Percentiles rank a stretch among this genome's conserved stretches.
These are phyloP conservation scores for Micrasema minimum DNA, from an alignment of 1,140 invertebrate genomes.

Conservation along the genomic window DNA sequence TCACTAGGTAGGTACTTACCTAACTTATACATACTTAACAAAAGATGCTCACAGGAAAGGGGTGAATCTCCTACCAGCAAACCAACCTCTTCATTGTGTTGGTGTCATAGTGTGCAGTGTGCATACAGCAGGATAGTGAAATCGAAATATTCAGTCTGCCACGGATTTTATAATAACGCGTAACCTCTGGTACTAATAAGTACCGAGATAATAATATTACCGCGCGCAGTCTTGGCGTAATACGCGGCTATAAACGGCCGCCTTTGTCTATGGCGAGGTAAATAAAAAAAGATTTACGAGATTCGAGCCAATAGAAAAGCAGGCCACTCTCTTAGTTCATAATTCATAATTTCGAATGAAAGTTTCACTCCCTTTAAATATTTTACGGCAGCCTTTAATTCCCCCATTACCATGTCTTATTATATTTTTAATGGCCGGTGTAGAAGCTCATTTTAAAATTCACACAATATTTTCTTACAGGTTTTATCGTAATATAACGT, in stretches of 20 bases:
- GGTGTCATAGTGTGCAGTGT: no score
- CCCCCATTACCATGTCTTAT: conserved; percentile 26
- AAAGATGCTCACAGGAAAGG: no score
- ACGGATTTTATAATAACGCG: no score
- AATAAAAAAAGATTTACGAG: conserved; percentile 33
- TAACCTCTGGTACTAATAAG: conserved; percentile 22
- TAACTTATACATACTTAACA: no score
- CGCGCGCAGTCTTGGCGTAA: conserved; percentile 27
- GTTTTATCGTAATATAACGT: no score
- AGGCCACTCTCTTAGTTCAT: conserved; percentile 17
- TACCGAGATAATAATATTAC: conserved; percentile 9
- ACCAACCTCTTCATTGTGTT: no score
- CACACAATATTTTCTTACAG: conserved; percentile 27
- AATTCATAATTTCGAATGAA: conserved; percentile 38
- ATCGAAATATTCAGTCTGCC: no score
- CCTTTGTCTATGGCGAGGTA: conserved; percentile 23
- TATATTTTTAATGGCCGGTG: conserved; percentile 11
- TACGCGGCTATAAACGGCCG: conserved; percentile 19
- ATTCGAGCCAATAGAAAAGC: not conserved
- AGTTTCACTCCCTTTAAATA: conserved; percentile 32
- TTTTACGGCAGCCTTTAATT: conserved; percentile 30
- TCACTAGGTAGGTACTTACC: no score
- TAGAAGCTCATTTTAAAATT: not conserved
- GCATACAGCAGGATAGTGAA: no score
- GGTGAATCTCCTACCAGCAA: no score